phyloP scores from a whole-genome alignment of 2,888 invertebrate genomes.

The Xanthia togata region DNA sequence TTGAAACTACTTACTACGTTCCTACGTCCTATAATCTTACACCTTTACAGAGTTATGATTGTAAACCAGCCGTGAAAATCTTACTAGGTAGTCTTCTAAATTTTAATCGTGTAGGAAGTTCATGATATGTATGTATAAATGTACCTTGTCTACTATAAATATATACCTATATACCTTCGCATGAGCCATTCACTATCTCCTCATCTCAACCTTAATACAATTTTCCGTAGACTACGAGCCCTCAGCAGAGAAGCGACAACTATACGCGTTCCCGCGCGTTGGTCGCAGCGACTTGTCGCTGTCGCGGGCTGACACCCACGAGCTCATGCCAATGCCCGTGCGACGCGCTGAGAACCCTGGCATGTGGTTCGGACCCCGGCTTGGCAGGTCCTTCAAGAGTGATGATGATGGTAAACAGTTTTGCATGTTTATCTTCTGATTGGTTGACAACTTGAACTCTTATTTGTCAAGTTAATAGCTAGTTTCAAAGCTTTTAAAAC shows the following conservation, averaged over 20 bases:
- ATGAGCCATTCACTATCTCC: neutral
- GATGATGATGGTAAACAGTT: slow-evolving; percentile 77
- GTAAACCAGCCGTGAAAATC: neutral
- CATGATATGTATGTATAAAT: neutral
- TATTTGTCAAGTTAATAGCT: neutral
- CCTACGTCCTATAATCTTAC: neutral
- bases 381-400: slow-evolving; percentile 89
- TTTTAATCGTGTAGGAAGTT: too few relatives aligned
- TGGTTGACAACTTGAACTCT: neutral
- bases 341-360: slow-evolving; percentile 74
- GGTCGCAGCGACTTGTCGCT: slow-evolving; percentile 77
- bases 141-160: neutral
- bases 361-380: slow-evolving; percentile 93
- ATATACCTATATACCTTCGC: neutral
- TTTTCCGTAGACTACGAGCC: slow-evolving; percentile 76
- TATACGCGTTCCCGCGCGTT: slow-evolving; percentile 86
- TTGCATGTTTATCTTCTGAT: neutral
- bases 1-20: neutral
- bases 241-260: slow-evolving; percentile 77
- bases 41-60: neutral
- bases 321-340: slow-evolving; percentile 62
- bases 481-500: neutral
- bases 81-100: neutral
- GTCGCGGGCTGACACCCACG: slow-evolving; percentile 43
- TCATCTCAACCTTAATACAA: neutral